These are phyloP conservation scores for Calameuta idolon DNA, from an alignment of 2,888 invertebrate species.

Conservation along the genomic window DNA sequence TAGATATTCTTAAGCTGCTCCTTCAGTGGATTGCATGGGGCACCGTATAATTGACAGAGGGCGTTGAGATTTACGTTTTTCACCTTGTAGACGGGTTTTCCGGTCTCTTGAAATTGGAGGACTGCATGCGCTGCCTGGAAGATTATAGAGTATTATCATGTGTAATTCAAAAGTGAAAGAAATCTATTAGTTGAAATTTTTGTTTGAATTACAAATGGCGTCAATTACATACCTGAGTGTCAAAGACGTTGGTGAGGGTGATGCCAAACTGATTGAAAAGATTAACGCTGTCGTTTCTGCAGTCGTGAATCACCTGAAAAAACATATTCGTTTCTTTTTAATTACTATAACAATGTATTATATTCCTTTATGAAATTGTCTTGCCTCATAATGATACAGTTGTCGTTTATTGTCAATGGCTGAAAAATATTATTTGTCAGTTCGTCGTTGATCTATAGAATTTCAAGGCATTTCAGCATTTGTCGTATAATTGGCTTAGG, in stretches of 20 bases:
- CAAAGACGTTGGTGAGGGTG: constrained; percentile 86
- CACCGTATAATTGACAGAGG: constrained; percentile 89
- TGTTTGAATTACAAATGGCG: neutral
- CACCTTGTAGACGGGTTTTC: constrained; percentile 93
- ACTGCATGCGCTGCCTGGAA: constrained; percentile 88
- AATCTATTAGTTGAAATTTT: neutral
- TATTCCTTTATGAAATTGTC: neutral
- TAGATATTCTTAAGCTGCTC: constrained; percentile 90
- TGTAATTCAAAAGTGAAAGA: neutral
- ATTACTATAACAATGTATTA: neutral
- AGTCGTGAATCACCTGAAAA: constrained; percentile 86
- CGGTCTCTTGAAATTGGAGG: constrained; percentile 88
- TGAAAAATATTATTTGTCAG: neutral
- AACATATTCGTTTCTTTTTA: neutral
- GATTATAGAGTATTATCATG: constrained; percentile 13
- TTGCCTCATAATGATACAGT: neutral
- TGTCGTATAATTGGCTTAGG: neutral
- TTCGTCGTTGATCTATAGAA: neutral
- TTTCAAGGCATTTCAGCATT: neutral
- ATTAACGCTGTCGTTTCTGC: constrained; percentile 90
- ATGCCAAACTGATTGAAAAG: constrained; percentile 89
- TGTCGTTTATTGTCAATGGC: neutral
- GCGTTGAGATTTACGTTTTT: constrained; percentile 93
- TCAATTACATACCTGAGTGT: constrained; percentile 77
- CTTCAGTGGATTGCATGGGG: constrained; percentile 90